Conservation (phyloP, 2,113 vertebrate species). For the Enhydra lutris region DNA sequence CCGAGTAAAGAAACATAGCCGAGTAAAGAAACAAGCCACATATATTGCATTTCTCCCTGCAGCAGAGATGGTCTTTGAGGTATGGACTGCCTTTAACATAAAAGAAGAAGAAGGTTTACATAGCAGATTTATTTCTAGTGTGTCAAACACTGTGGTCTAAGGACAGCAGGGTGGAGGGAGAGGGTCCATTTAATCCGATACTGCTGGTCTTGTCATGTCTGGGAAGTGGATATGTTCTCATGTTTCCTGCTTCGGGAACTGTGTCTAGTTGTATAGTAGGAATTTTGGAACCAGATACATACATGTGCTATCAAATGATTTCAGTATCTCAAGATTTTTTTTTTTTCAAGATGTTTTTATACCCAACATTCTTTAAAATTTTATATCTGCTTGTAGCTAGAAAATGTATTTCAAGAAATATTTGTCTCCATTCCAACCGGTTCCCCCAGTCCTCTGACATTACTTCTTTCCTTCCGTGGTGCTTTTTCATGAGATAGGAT, state of each 20-base stretch:
- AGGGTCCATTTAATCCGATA: background rate
- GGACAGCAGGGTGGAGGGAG: background rate
- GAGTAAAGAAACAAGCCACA: background rate
- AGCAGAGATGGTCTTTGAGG: background rate
- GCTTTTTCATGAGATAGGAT: constrained; percentile 37
- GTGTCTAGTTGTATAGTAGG: background rate
- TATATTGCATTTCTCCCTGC: background rate
- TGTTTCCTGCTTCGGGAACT: background rate
- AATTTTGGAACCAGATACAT: background rate
- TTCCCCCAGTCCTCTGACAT: constrained; percentile 10
- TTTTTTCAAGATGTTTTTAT: background rate
- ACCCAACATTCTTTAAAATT: background rate
- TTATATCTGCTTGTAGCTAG: background rate
- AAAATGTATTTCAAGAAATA: constrained; percentile 34
- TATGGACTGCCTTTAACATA: background rate
- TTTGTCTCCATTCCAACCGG: background rate
- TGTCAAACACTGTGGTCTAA: background rate
- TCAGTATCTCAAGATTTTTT: background rate
- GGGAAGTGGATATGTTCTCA: background rate
- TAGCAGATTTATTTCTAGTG: background rate
- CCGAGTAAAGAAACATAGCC: background rate
- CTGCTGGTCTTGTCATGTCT: background rate
- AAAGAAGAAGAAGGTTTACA: background rate
- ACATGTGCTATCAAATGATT: background rate
- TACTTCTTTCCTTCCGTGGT: background rate